Evolutionary conservation across 2,113 vertebrate genomes (phyloP), one percentile per base, ranked within the genome.

Genomic region (Capreolus pygargus): DNA sequence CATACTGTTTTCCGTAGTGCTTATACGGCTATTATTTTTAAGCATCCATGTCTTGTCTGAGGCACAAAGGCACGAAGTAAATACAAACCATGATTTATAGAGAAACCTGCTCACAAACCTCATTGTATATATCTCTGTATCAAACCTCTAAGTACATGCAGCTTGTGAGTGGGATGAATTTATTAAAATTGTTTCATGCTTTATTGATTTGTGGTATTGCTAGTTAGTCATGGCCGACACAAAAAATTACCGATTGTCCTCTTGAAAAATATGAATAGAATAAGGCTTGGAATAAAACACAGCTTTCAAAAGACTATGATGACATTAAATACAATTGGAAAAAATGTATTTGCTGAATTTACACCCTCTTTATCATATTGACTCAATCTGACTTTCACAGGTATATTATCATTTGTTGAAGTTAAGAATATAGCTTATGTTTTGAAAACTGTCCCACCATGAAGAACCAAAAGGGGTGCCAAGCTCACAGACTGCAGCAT

Each of bases 231-330:
- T 21, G 50, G 33, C 30, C 28, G 55, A 96, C 82, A 95, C 47
- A 70, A 74, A 95, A 84, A 70, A 94, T 96, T 92, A 82, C 21
- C 64, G 25, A 85, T 25, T 94, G 13, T 85, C 45, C 39, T 78
- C 88, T 91, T 94, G 33, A 95, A 97, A 97, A 87, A 95, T 83
- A 84, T 78, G 47, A 93, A 95, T 86, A 64, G 60, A 55, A 89
- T 83, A 97, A 78, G 57, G 36, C 60, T 97, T 92, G 25, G 91
- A 98, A 87, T 95, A 91, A 89, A 86, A 91, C 25, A 70, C 30
- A 96, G 57, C 88, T 86, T 95, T 95, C 70, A 95, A 92, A 95
- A 94, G 64, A 67, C 28, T 91, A 67, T 87, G 94, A 96, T 81
- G 57, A 94, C 52, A 91, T 21, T 93, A 74, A 39, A 16, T 94